Evolutionary conservation across 2,113 vertebrate species (phyloP).

Genomic region (Porphyrio hochstetteri): DNA sequence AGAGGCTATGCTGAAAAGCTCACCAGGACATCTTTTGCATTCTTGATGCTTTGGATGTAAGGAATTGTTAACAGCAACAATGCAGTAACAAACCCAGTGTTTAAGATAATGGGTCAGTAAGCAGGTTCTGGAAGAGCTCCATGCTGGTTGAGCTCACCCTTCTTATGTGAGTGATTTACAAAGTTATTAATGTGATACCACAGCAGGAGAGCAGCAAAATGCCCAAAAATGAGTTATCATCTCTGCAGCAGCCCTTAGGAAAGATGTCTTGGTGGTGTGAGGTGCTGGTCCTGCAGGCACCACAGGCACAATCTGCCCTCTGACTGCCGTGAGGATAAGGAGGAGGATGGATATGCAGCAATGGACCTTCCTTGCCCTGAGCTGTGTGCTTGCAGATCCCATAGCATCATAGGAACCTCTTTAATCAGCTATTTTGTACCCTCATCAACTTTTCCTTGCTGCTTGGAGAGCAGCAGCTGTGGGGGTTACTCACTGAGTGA

Average conservation of each 20-base stretch:
- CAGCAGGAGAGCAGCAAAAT: background rate
- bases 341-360: background rate
- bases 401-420: background rate
- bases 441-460: background rate
- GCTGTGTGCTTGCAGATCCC: background rate
- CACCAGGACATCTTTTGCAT: rapidly evolving
- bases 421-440: background rate
- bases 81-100: too few species aligned
- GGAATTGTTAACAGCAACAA: background rate
- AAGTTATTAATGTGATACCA: background rate
- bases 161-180: background rate
- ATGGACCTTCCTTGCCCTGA: background rate
- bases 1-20: rapidly evolving
- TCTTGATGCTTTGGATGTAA: background rate
- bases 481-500: conserved; percentile 18
- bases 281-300: background rate
- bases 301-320: background rate
- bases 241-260: background rate
- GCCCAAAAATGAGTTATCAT: background rate
- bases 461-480: background rate
- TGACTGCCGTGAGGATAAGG: background rate
- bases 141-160: rapidly evolving
- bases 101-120: background rate
- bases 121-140: background rate
- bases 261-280: background rate